Percentiles rank a stretch among this genome's conserved stretches.
Evolutionary conservation across 2,113 vertebrate genomes (phyloP).

Genomic region (Chionomys nivalis): DNA sequence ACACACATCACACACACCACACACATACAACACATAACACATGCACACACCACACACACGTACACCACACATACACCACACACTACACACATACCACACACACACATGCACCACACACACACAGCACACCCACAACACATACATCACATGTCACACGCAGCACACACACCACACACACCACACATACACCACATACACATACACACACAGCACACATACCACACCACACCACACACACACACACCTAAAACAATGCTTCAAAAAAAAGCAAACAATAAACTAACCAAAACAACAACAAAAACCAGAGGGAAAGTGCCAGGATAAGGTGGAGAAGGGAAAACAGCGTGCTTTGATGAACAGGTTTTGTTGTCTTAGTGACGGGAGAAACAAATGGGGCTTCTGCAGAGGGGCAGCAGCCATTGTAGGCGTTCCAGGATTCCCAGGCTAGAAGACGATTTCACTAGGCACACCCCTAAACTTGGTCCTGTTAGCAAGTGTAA

Average conservation of each 20-base stretch:
- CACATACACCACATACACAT: background rate
- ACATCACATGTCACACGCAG: background rate
- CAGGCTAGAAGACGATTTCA: slow-evolving; percentile 77
- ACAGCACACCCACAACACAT: too few relatives aligned
- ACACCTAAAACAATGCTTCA: background rate
- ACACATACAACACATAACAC: too few relatives aligned
- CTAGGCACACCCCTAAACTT: slow-evolving; percentile 87
- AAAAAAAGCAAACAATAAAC: background rate
- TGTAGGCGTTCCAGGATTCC: background rate
- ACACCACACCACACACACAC: background rate
- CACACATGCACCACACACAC: too few relatives aligned
- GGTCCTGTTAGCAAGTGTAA: slow-evolving; percentile 86
- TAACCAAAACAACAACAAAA: background rate
- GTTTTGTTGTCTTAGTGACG: slow-evolving; percentile 2
- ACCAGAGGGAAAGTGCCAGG: background rate
- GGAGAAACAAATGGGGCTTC: background rate
- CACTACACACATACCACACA: background rate
- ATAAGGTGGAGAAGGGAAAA: background rate
- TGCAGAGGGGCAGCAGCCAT: background rate
- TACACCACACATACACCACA: background rate
- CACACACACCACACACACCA: too few relatives aligned
- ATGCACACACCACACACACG: too few relatives aligned
- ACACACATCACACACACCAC: background rate
- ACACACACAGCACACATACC: too few relatives aligned
- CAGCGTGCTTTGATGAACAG: background rate